Conservation (phyloP, 2,797 vertebrate species). For the Mastacembelus armatus region DNA sequence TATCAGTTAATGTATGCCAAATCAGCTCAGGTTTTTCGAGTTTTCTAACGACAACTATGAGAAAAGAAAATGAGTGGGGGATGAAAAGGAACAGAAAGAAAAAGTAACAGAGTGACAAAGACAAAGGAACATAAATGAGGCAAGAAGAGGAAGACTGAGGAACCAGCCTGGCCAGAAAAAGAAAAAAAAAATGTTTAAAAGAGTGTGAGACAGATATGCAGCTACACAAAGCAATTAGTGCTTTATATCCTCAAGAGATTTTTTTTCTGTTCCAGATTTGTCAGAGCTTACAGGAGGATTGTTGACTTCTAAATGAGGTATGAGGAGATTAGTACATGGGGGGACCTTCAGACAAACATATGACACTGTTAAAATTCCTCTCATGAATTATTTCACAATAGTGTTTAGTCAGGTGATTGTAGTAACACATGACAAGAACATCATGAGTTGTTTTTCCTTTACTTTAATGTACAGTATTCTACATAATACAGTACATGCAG, state of each 20-base stretch:
- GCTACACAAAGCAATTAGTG: slow-evolving; percentile 7
- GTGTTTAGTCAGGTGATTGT: not conserved
- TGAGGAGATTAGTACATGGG: slow-evolving; percentile 4
- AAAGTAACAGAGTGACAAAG: not conserved
- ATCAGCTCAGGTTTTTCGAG: not conserved
- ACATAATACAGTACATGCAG: too few relatives aligned
- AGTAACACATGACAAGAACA: too few relatives aligned
- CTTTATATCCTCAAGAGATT: not conserved
- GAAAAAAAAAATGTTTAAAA: slow-evolving; percentile 1
- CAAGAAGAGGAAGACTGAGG: not conserved
- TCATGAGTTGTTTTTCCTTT: too few relatives aligned
- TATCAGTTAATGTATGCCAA: too few relatives aligned
- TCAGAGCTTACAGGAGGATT: slow-evolving; percentile 26
- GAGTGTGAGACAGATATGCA: not conserved
- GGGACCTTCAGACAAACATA: slow-evolving; percentile 17
- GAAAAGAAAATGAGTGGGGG: not conserved
- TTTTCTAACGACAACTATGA: not conserved
- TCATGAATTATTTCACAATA: not conserved
- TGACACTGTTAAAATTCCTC: too few relatives aligned
- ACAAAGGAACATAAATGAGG: not conserved
- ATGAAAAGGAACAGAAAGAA: not conserved
- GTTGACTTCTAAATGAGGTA: slow-evolving; percentile 25
- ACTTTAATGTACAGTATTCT: too few relatives aligned
- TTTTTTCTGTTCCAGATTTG: not conserved
- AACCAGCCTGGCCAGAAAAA: too few relatives aligned